Evolutionary conservation across 2,888 invertebrate genomes (phyloP), one percentile per base, ranked within the genome.

Genomic region (Drepana falcataria): DNA sequence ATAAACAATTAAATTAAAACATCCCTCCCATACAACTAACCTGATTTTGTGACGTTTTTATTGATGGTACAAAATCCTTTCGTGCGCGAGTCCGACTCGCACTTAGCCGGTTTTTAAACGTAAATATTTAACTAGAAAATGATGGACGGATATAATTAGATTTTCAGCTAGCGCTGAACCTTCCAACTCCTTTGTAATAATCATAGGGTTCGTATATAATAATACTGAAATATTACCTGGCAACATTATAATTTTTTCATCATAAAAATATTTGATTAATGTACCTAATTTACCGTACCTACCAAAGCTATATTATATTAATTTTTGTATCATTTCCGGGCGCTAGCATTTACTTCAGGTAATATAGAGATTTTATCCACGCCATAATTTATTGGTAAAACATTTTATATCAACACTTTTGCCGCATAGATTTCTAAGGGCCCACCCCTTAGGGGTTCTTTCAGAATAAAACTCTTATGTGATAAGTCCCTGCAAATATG

Each of bases 121-220:
- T 62, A 69, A 66, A 70, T 66, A 68, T 71, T 71, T 68, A 59
- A 66, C 61, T 68, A 64, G 64, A 55, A 62, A 65, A 68, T 67
- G 62, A 60, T 55, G 63, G 60, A 53, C 55, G 58, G 59, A 60
- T 56, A 53, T 64, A 67, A 70, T 57, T 57, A 64, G 49, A 60
- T 66, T 69, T 59, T 53, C 44, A 49, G 49, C 61, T 61, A 55
- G 60, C 64, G 63, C 62, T 44, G 56, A 53, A 48, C 49, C n/a
- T 49, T 2, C 5, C 37, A 35, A 40, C 34, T 5, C 44, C 35
- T 34, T 51, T 9, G 5, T 6, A 56, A 64, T 58, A 37, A 37
- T 37, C 37, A 37, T 37, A 37, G 37, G 37, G 37, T 37, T 3
- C 37, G 3, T 4, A 37, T 9, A 44, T 9, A 44, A 44, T 9